Evolutionary conservation across 2,888 invertebrate species (phyloP).

Genomic region (Timema cristinae): DNA sequence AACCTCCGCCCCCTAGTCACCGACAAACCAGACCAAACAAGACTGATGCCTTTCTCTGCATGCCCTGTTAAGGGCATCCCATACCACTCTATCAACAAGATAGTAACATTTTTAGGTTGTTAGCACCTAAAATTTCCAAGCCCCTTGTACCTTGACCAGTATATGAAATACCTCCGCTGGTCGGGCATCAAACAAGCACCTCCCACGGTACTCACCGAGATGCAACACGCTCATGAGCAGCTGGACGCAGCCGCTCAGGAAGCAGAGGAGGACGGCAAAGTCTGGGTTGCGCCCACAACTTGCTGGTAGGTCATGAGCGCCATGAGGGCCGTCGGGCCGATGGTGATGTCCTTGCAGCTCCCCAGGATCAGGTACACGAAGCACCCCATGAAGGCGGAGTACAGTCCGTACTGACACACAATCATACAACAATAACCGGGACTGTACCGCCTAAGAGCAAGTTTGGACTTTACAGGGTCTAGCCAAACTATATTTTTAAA

Average conservation of each 20-base stretch:
- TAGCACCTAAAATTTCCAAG: no score
- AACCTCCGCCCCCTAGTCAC: no score
- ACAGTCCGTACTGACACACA: conserved; percentile 78
- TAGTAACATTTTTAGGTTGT: no score
- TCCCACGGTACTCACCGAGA: conserved; percentile 58
- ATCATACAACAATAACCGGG: not conserved
- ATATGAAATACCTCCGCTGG: no score
- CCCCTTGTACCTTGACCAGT: no score
- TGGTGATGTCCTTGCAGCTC: conserved; percentile 81
- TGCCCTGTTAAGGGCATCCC: no score
- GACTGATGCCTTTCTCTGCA: no score
- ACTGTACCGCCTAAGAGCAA: not conserved
- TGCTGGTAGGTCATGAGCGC: conserved; percentile 86
- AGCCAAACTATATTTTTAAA: no score
- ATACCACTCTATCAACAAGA: no score
- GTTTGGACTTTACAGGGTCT: no score
- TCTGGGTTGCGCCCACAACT: conserved; percentile 63
- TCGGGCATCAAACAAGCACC: no score
- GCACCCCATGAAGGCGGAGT: conserved; percentile 92
- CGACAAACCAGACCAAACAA: no score
- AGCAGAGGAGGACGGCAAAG: conserved; percentile 78
- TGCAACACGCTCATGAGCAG: conserved; percentile 75
- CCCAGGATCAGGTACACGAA: conserved; percentile 88
- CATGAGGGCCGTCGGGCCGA: conserved; percentile 90
- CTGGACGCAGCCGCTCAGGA: conserved; percentile 77